Base-by-base conservation (phyloP, 2,888 invertebrate genomes). In the Drosophila parthenogenetica region DNA sequence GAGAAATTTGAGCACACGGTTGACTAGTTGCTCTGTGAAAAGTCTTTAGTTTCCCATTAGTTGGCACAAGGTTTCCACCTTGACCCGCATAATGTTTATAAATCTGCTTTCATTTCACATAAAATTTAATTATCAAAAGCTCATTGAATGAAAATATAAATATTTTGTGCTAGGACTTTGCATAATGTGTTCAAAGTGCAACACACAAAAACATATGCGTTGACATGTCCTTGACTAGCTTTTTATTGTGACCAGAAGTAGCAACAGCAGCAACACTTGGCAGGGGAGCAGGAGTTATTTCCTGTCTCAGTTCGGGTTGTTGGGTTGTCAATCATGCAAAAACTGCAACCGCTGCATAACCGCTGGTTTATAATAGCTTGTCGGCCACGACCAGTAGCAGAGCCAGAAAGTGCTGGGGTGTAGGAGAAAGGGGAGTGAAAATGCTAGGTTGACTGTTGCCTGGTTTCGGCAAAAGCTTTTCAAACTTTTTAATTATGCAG, bases 401-500 rank as follows among this genome's bases (percentile, higher is more conserved):
- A 22, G 14, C 54, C 42, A 13, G 29, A 14, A 48, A 43, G 37
- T 19, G 53, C 1, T 39, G 13, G 16, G 17, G 16, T 10, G 4
- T 1, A 22, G 22, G 22, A 0, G 22, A 5, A 1, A 22, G 22
- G 1, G 5, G 22, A 22, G 55, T 14, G 11, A 54, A 43, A 40
- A 32, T 51, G 58, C 40, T 55, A 25, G 51, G 75, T 50, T 71
- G 75, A 48, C 60, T 73, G 84, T 83, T 84, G 81, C 81, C 77
- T 87, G 84, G 80, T 87, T 84, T 86, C 79, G 81, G 84, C 84
- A 79, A 82, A 85, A 87, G 87, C 87, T 87, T 86, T 86, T 85
- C 81, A 85, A 86, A 86, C 87, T 87, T 86, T 86, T 86, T 86
- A 86, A 86, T 86, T 86, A 86, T 86, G 86, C 86, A 86, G 86